phyloP scores from a whole-genome alignment of 2,113 vertebrate genomes.

The Oryctolagus cuniculus region mOryCun1.1 NC_091435.1:151765501-151766000 shows the following conservation, averaged over 20 bases:
- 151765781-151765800: not conserved
- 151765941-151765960: fast-evolving
- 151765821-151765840: no score
- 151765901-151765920: not conserved
- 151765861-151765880: not conserved
- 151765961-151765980: no score
- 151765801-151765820: not conserved
- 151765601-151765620: not conserved
- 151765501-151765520: not conserved
- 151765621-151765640: not conserved
- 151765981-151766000: not conserved
- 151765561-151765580: no score
- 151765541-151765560: not conserved
- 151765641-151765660: not conserved
- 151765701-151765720: not conserved
- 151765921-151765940: not conserved
- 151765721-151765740: not conserved
- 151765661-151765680: not conserved
- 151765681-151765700: not conserved
- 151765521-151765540: not conserved
- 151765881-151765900: no score
- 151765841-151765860: not conserved
- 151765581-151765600: not conserved
- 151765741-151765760: no score
- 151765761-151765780: no score